Evolutionary conservation across 2,888 invertebrate genomes (phyloP).

Genomic region (Thera obeliscata): DNA sequence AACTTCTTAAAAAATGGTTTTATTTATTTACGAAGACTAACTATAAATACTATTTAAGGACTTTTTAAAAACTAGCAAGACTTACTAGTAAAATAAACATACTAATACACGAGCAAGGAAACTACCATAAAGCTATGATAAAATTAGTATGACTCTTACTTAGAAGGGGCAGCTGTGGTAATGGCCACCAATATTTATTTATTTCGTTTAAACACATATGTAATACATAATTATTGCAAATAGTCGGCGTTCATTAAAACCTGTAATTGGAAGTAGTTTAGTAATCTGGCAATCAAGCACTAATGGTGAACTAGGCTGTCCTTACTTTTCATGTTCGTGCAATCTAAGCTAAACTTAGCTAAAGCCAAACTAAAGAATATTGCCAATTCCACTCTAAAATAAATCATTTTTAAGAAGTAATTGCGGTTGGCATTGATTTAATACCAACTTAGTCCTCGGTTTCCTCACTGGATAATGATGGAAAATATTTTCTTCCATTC

Average conservation of each 20-base stretch:
- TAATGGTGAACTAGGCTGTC: constrained; percentile 8
- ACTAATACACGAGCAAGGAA: too few relatives aligned
- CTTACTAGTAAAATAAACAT: too few relatives aligned
- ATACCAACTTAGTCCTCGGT: not conserved
- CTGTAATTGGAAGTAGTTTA: constrained; percentile 15
- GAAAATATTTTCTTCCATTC: too few relatives aligned
- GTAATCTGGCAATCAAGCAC: constrained; percentile 3
- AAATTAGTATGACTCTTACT: too few relatives aligned
- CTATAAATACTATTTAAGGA: too few relatives aligned
- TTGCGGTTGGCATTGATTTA: not conserved
- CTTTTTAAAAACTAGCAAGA: too few relatives aligned
- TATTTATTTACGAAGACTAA: too few relatives aligned
- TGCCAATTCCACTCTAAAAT: not conserved
- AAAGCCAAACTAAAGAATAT: not conserved
- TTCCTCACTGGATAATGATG: too few relatives aligned
- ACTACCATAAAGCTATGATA: too few relatives aligned
- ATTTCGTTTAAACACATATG: not conserved
- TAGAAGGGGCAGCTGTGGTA: not conserved
- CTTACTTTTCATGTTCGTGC: not conserved
- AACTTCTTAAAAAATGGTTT: too few relatives aligned
- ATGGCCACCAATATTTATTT: not conserved
- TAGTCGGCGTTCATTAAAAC: constrained; percentile 13
- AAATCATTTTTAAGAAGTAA: not conserved
- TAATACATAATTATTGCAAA: constrained; percentile 6
- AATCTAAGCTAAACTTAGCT: not conserved